Percentiles rank a stretch among this genome's conserved stretches.
phyloP scores from a whole-genome alignment of 2,888 invertebrate species.

The Drosophila anomalata region DNA sequence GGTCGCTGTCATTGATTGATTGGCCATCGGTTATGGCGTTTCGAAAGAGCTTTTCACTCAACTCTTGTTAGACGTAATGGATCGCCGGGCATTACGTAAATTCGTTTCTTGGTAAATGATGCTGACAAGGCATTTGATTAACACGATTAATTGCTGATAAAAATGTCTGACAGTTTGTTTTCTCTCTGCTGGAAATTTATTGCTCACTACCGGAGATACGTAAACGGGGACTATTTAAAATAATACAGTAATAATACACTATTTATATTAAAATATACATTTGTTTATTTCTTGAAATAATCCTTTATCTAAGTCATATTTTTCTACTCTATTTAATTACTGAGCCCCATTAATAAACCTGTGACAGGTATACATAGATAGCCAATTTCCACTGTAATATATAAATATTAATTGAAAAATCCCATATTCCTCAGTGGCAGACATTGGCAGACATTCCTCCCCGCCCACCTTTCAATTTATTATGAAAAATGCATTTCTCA shows the following conservation, averaged over 20 bases:
- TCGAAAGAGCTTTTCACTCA: conserved; percentile 69
- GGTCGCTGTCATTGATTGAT: conserved; percentile 81
- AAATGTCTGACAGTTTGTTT: conserved; percentile 71
- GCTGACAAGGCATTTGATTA: conserved; percentile 83
- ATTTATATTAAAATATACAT: not conserved
- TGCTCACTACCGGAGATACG: conserved; percentile 62
- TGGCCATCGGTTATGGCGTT: conserved; percentile 59
- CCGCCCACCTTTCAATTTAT: conserved; percentile 63
- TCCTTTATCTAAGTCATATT: not conserved
- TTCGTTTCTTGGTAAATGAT: conserved; percentile 73
- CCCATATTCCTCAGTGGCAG: conserved; percentile 30
- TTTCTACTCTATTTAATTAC: not conserved
- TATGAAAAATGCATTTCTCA: conserved; percentile 75
- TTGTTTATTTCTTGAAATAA: not conserved
- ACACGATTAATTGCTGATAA: conserved; percentile 83
- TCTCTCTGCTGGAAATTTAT: conserved; percentile 49
- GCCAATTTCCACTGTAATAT: conserved; percentile 31
- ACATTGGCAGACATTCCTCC: not conserved
- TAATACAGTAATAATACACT: conserved; percentile 31
- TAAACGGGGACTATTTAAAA: conserved; percentile 24
- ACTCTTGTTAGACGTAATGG: conserved; percentile 48
- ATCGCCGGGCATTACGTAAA: conserved; percentile 70
- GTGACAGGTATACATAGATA: not conserved
- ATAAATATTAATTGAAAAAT: conserved; percentile 53
- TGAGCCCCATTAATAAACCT: not conserved